Evolutionary conservation across 2,113 vertebrate genomes (phyloP), one percentile per base, ranked within the genome.

Genomic region (Hyaena hyaena): DNA sequence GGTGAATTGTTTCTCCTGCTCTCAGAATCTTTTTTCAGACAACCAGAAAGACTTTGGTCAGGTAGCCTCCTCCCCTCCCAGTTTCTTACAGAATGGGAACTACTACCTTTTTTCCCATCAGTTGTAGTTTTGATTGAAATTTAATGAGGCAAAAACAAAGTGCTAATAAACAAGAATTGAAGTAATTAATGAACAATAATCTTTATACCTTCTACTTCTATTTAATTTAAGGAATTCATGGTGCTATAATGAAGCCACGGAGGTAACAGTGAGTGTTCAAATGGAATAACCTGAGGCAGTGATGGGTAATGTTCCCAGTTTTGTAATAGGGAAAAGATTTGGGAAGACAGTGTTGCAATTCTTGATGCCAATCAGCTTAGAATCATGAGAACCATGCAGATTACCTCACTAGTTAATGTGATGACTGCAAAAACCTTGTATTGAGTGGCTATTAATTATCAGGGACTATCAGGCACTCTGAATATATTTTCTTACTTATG

Each of bases 71-170:
- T 68, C 21, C 28, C 48, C 21, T 68, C 21, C 21, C 28, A 48
- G 43, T 50, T 63, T 76, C 9, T 65, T 23, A 50, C 1, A 86
- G 43, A 81, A 55, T n/a, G 10, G 1, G 7, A 81, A 43, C 16
- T 23, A 50, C 63, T 83, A 94, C 43, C 48, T 86, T 92, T 85
- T n/a, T 91, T 88, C 58, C 63, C 31, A 95, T 95, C 43, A 85
- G 10, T 90, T 91, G 14, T 79, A 96, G 21, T 94, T 97, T 97
- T 98, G 96, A 97, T 97, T 98, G 92, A 97, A 97, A 97, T 92
- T 96, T 95, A 98, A 98, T 97, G 97, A 94, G 87, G 93, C 97
- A 97, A 95, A 90, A 98, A 93, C 89, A 85, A 97, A 97, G 96
- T 95, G 93, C 95, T 96, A 96, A 93, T 97, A 98, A 97, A 96